Percentiles rank a stretch among this genome's conserved stretches.
These are phyloP conservation scores for Cordilura impudica DNA, from an alignment of 2,888 invertebrate genomes.

Conservation along the genomic window DNA sequence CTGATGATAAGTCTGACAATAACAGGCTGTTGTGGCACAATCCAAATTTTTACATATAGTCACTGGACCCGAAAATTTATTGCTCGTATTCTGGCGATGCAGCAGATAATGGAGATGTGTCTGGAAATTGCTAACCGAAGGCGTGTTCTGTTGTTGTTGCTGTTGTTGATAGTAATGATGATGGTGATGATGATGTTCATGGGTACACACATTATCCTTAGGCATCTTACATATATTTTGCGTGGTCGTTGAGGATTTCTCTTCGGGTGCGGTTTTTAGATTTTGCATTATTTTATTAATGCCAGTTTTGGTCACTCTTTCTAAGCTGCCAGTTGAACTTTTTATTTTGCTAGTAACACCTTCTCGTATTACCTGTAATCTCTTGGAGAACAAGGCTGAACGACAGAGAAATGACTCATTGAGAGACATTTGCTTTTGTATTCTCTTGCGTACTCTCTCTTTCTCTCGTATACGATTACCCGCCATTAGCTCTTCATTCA, in stretches of 20 bases:
- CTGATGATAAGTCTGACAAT: conserved; percentile 73
- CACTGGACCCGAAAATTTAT: conserved; percentile 69
- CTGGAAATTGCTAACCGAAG: conserved; percentile 56
- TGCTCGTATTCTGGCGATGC: conserved; percentile 62
- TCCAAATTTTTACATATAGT: conserved; percentile 73
- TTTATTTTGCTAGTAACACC: conserved; percentile 91
- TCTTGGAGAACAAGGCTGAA: conserved; percentile 76
- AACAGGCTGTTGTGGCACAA: conserved; percentile 72
- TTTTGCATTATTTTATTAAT: conserved; percentile 92
- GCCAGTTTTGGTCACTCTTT: conserved; percentile 89
- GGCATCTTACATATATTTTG: conserved; percentile 31
- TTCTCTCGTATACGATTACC: conserved; percentile 90
- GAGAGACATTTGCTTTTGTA: conserved; percentile 92
- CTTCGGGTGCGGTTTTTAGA: conserved; percentile 77
- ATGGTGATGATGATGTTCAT: conserved; percentile 64
- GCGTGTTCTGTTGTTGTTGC: conserved; percentile 68
- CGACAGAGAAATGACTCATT: conserved; percentile 90
- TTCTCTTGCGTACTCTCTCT: conserved; percentile 88
- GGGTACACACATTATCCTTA: conserved; percentile 50
- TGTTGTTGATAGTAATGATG: conserved; percentile 58
- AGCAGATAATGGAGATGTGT: conserved; percentile 64
- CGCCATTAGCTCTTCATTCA: conserved; percentile 93
- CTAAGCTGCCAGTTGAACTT: conserved; percentile 89
- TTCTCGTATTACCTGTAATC: conserved; percentile 78
- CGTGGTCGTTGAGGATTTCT: conserved; percentile 15